A percentile compares a stretch with the other conserved stretches of the same genome.
Conservation (phyloP, 2,797 vertebrate genomes). For the Urophycis tenuis region DNA sequence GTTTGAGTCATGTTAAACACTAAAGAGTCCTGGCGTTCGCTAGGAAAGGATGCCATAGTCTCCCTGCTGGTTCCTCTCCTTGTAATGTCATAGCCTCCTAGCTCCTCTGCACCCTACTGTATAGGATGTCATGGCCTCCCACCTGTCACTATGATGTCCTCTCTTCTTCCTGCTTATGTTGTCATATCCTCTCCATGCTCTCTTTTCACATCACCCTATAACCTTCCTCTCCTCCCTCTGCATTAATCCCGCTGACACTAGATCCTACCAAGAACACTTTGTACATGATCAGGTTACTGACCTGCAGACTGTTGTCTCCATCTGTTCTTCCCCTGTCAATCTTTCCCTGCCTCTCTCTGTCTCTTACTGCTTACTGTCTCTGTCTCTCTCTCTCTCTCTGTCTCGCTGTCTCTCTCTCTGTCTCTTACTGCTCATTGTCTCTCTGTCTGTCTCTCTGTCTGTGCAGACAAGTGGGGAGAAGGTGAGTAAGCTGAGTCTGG, state of each 20-base stretch:
- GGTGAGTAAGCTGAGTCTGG: slow-evolving; percentile 92
- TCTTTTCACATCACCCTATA: background rate
- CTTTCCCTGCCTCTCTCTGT: too few species aligned
- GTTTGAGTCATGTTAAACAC: background rate
- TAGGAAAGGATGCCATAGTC: background rate
- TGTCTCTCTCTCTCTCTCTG: background rate
- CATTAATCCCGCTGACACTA: background rate
- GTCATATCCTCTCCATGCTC: background rate
- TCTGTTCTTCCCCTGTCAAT: background rate
- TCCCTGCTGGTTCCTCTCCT: background rate
- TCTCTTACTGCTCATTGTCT: too few species aligned
- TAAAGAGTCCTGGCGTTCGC: background rate
- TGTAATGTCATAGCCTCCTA: background rate
- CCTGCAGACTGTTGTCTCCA: background rate
- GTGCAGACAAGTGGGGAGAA: slow-evolving; percentile 83
- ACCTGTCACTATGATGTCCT: background rate
- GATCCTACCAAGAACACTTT: background rate
- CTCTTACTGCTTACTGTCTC: too few species aligned
- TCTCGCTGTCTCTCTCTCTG: too few species aligned
- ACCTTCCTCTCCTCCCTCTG: background rate
- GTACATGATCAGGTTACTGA: background rate
- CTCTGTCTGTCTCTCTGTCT: background rate
- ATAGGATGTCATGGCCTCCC: background rate
- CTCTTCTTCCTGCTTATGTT: background rate
- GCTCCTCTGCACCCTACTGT: background rate